Evolutionary conservation across 1,140 invertebrate genomes (phyloP).

Genomic region (Campoletis sonorensis): DNA sequence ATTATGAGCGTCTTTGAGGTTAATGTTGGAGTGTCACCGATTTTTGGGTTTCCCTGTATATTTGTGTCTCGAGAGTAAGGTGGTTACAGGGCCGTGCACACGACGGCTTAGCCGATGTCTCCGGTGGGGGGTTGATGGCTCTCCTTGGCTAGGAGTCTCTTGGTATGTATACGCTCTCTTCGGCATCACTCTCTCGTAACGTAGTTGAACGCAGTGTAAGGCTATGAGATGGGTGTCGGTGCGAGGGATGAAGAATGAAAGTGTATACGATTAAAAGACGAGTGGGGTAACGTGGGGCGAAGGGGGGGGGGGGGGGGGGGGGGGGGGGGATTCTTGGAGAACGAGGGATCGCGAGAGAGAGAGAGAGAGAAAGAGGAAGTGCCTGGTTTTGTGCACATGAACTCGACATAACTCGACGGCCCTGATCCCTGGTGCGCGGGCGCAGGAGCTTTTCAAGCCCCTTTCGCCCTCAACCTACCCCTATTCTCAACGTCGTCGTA

Average conservation of each 20-base stretch:
- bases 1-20: no score
- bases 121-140: conserved; percentile 30
- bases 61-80: conserved; percentile 18
- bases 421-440: conserved; percentile 27
- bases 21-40: no score
- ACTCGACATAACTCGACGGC: conserved; percentile 38
- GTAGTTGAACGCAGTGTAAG: conserved; percentile 5
- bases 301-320: conserved; percentile 18
- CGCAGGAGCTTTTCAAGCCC: conserved; percentile 32
- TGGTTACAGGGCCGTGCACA: conserved; percentile 41
- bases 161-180: conserved; percentile 18
- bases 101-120: conserved; percentile 35
- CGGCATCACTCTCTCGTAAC: conserved; percentile 37
- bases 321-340: neutral
- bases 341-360: neutral
- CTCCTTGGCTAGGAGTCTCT: neutral
- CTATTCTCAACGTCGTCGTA: conserved; percentile 14
- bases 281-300: neutral
- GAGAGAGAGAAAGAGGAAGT: neutral
- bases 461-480: conserved; percentile 49
- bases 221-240: conserved; percentile 22
- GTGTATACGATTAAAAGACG: conserved; percentile 35
- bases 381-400: conserved; percentile 34
- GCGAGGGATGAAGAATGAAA: conserved; percentile 31
- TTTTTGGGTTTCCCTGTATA: neutral